Base-by-base conservation (phyloP, 2,888 invertebrate genomes). In the Barypeithes pellucidus region DNA sequence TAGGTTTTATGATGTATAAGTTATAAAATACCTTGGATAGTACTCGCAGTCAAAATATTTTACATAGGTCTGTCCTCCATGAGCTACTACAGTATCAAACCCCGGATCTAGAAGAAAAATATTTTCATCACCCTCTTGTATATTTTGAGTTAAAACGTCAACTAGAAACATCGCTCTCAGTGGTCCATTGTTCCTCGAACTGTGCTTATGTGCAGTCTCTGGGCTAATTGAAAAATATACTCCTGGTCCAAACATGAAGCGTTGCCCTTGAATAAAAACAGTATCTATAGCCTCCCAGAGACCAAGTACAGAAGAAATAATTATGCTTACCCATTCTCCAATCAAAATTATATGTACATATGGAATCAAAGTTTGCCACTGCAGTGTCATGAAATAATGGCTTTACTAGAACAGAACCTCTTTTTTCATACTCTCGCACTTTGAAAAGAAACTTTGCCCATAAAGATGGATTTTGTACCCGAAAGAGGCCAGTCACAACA, bases 1-100 rank as follows among this genome's bases (percentile, higher is more conserved):
- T n/a, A n/a, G n/a, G 73, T 78, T 83, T 7, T 2, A 1, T 29
- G 29, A 29, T 9, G 7, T 29, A 67, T 80, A 80, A 24, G 75
- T 69, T 5, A 81, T 80, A 39, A 84, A 78, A 77, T 84, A 85
- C 12, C 77, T 77, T 1, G 85, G 85, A 73, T 84, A 84, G 78
- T 82, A 85, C 70, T 85, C 85, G 62, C 81, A 77, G 68, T 85
- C 85, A 66, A 81, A 82, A 77, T 81, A 85, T 75, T 85, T 85
- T 0, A 85, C 84, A 74, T 78, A 83, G 1, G 84, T 85, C 4
- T 76, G 68, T 0, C 76, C 75, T 43, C 66, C 59, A 72, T 80
- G 81, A 8, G 82, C 83, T 36, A 73, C 63, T 0, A 83, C 82
- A 0, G 85, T 85, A 74, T 85, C 85, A 75, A 60, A 81, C 3